Conservation (phyloP, 2,888 invertebrate genomes). For the Drosophila merina region DNA sequence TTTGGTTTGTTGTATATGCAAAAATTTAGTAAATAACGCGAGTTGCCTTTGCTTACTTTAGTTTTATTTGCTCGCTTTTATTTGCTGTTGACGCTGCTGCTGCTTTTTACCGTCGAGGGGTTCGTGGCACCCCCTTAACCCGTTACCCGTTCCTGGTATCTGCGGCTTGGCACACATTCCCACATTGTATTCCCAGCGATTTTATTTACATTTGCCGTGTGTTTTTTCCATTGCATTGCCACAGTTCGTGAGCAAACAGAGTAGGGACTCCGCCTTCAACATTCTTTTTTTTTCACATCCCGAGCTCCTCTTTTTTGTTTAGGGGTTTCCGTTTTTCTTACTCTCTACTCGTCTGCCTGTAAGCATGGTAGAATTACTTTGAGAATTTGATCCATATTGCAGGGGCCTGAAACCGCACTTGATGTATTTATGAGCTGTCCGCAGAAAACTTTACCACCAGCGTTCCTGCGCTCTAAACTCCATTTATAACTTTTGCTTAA, state of each 20-base stretch:
- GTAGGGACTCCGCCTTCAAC: conserved; percentile 13
- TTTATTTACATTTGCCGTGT: conserved; percentile 76
- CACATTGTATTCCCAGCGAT: conserved; percentile 61
- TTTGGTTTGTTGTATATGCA: conserved; percentile 59
- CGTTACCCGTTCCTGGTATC: conserved; percentile 24
- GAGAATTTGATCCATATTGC: conserved; percentile 59
- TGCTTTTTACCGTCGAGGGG: conserved; percentile 48
- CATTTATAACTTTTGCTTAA: conserved; percentile 68
- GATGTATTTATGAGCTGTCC: conserved; percentile 73
- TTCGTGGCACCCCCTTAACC: conserved; percentile 4
- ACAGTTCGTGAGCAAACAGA: conserved; percentile 69
- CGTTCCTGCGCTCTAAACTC: conserved; percentile 57
- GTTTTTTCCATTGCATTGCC: conserved; percentile 74
- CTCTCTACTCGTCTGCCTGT: conserved; percentile 43
- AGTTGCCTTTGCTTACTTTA: conserved; percentile 67
- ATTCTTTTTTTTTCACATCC: background rate
- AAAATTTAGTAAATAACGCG: conserved; percentile 75
- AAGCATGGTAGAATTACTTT: conserved; percentile 66
- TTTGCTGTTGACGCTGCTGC: conserved; percentile 40
- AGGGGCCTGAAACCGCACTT: conserved; percentile 34
- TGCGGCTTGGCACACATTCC: conserved; percentile 49
- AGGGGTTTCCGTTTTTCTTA: background rate
- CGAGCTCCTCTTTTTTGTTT: conserved; percentile 11
- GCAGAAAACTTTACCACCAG: conserved; percentile 39
- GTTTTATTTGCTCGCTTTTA: conserved; percentile 67